These are phyloP conservation scores for Drosophila nasuta DNA, from an alignment of 1,140 invertebrate species.

Conservation along the genomic window DNA sequence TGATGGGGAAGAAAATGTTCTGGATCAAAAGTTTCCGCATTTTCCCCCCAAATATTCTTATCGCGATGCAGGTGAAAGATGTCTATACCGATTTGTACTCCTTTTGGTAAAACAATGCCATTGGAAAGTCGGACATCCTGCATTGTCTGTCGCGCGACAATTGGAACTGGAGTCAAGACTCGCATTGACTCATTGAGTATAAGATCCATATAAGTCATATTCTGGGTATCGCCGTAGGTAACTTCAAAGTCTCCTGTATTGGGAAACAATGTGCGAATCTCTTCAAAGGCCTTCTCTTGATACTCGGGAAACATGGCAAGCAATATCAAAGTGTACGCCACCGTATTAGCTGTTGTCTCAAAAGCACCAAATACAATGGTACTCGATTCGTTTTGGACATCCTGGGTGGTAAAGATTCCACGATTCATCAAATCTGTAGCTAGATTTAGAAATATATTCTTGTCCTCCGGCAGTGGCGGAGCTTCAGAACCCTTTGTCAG, in stretches of 20 bases:
- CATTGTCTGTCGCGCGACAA: conserved; percentile 66
- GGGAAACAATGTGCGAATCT: conserved; percentile 87
- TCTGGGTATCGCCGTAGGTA: conserved; percentile 86
- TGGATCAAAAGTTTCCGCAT: conserved; percentile 77
- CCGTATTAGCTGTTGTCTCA: conserved; percentile 78
- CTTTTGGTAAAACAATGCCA: conserved; percentile 63
- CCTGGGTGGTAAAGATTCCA: conserved; percentile 63
- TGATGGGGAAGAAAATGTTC: conserved; percentile 77
- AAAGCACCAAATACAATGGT: conserved; percentile 78
- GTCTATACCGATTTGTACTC: conserved; percentile 61
- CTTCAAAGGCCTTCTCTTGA: conserved; percentile 87
- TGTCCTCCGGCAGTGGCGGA: conserved; percentile 35
- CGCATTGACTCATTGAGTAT: conserved; percentile 88
- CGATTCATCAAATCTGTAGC: conserved; percentile 62
- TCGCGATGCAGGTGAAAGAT: conserved; percentile 75
- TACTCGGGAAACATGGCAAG: conserved; percentile 78
- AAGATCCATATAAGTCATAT: conserved; percentile 89
- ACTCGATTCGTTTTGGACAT: conserved; percentile 78
- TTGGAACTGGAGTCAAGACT: conserved; percentile 75
- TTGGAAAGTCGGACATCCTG: conserved; percentile 66
- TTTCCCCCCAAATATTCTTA: conserved; percentile 68
- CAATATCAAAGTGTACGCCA: conserved; percentile 66
- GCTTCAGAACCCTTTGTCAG: conserved; percentile 20
- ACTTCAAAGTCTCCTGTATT: conserved; percentile 80
- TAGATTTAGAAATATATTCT: conserved; percentile 70